A percentile compares a stretch with the other conserved stretches of the same genome.
Conservation (phyloP, 1,140 invertebrate genomes). For the Zaprionus camerounensis region DNA sequence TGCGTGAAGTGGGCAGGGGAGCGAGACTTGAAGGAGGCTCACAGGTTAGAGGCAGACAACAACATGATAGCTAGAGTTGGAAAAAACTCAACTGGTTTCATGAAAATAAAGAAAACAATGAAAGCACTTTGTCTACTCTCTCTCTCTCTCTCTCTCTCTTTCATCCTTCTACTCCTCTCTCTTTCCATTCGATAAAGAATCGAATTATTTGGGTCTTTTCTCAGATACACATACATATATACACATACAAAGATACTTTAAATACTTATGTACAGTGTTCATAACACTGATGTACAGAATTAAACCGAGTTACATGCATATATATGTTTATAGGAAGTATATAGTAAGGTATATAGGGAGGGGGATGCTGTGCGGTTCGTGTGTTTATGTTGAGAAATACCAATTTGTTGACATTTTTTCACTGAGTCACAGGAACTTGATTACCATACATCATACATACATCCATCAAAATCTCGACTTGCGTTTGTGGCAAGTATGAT, state of each 20-base stretch:
- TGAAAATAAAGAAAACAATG: not conserved
- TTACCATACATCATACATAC: slow-evolving; percentile 31
- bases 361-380: not conserved
- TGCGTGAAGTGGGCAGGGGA: not conserved
- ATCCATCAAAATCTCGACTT: slow-evolving; percentile 12
- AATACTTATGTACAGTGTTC: slow-evolving; percentile 4
- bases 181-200: not conserved
- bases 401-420: slow-evolving; percentile 16
- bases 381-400: slow-evolving; percentile 6
- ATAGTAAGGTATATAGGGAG: not conserved
- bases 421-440: slow-evolving; percentile 30
- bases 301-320: slow-evolving; percentile 8
- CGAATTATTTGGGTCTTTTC: not conserved
- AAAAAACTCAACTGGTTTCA: not conserved
- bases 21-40: not conserved
- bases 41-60: slow-evolving; percentile 24
- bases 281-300: slow-evolving; percentile 5
- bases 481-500: slow-evolving; percentile 42
- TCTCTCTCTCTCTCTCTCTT: not conserved
- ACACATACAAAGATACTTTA: not conserved
- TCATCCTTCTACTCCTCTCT: not conserved
- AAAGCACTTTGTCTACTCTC: not conserved
- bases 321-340: not conserved
- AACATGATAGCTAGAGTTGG: slow-evolving; percentile 8
- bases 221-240: slow-evolving; percentile 3